Evolutionary conservation across 2,888 invertebrate species (phyloP).

Genomic region (Anarsia innoxiella): DNA sequence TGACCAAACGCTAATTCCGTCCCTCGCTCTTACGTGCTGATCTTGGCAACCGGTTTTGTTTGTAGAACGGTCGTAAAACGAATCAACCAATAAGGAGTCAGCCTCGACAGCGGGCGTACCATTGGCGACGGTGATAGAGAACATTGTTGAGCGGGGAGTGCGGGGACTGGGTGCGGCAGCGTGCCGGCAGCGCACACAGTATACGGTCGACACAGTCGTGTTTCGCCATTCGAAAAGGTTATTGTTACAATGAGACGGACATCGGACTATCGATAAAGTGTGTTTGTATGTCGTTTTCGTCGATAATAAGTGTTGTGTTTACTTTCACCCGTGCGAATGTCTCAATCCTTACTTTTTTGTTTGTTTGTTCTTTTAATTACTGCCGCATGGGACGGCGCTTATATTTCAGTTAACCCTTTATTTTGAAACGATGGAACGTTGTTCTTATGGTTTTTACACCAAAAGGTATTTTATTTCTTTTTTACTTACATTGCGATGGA

Average conservation of each 20-base stretch:
- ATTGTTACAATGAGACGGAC: slow-evolving; percentile 68
- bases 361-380: slow-evolving; percentile 66
- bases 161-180: slow-evolving; percentile 55
- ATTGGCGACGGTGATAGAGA: slow-evolving; percentile 56
- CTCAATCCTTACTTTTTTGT: slow-evolving; percentile 69
- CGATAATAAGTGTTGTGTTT: slow-evolving; percentile 74
- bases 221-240: slow-evolving; percentile 69
- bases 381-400: slow-evolving; percentile 73
- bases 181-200: slow-evolving; percentile 41
- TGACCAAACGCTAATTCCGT: slow-evolving; percentile 59
- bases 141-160: slow-evolving; percentile 38
- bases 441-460: slow-evolving; percentile 86
- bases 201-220: slow-evolving; percentile 53
- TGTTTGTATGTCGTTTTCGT: slow-evolving; percentile 75
- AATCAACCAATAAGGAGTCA: slow-evolving; percentile 47
- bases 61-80: slow-evolving; percentile 61
- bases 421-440: slow-evolving; percentile 84
- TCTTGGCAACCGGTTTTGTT: slow-evolving; percentile 71
- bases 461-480: slow-evolving; percentile 82
- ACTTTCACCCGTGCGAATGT: slow-evolving; percentile 75
- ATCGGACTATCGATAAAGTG: slow-evolving; percentile 72
- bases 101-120: slow-evolving; percentile 51
- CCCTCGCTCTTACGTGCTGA: slow-evolving; percentile 65
- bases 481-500: slow-evolving; percentile 61
- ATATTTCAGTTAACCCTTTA: slow-evolving; percentile 73